Base-by-base conservation (phyloP, 2,797 vertebrate species). In the Macropodus opercularis region DNA sequence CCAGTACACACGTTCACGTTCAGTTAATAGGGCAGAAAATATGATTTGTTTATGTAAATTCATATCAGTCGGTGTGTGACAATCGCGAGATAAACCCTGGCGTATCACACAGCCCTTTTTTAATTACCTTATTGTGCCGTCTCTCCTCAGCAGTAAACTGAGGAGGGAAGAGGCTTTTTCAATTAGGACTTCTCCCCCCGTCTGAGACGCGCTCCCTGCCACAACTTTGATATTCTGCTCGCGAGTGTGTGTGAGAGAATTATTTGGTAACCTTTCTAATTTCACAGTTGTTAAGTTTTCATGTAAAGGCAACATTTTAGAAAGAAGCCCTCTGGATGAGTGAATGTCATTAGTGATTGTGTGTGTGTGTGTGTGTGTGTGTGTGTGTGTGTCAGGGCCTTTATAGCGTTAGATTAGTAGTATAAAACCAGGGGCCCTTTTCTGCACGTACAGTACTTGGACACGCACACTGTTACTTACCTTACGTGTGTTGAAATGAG, bases 221-320 rank as follows among this genome's bases (percentile, higher is more conserved):
- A 61, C 61, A 71, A 29, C 76, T 78, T 71, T 81, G 73, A 71
- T 76, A 47, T 50, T 56, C 58, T 72, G 65, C 54, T 58, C 31
- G 47, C 73, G 70, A 51, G 66, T 29, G 21, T 69, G 57, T 55
- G 60, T 44, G 47, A 63, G 51, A 47, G 56, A 70, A 80, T 87
- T 81, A 85, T 87, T 90, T 81, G 73, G 79, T 87, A 90, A 90
- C 90, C 86, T 90, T 92, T 91, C 85, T 89, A 92, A 93, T 93
- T 92, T 92, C 91, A 92, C 91, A 92, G 88, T 92, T 91, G 87
- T 91, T 92, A 90, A 90, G 86, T 91, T 89, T 90, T 71, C 82
- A 80, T 90, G 86, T 89, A 90, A 90, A 90, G 79, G 77, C 78
- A 80, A 67, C 85, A 86, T 90, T 91, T 92, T 87, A 86, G 81